phyloP scores from a whole-genome alignment of 1,140 invertebrate genomes.

The Philopotamus ludificatus region DNA sequence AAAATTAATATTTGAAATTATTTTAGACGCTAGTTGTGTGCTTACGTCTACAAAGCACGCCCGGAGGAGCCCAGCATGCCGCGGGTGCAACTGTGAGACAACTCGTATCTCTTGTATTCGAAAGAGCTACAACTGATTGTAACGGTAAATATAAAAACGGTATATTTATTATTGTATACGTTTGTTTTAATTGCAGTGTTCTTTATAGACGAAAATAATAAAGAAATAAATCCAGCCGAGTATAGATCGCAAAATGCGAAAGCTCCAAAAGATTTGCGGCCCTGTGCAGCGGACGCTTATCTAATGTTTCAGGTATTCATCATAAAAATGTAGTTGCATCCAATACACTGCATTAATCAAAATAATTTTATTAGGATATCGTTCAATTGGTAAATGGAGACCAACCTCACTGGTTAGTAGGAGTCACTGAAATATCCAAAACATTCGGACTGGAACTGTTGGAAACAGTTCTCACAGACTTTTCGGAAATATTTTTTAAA shows the following conservation, averaged over 20 bases:
- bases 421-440: constrained; percentile 95
- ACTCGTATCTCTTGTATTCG: constrained; percentile 94
- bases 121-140: constrained; percentile 66
- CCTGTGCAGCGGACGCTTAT: constrained; percentile 93
- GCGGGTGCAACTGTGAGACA: constrained; percentile 96
- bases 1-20: constrained; percentile 19
- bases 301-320: constrained; percentile 84
- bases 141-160: constrained; percentile 22
- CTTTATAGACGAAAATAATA: constrained; percentile 36
- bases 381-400: constrained; percentile 96
- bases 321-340: background rate
- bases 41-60: constrained; percentile 81
- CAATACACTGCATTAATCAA: too few relatives aligned
- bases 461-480: constrained; percentile 90
- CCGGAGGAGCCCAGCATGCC: constrained; percentile 81
- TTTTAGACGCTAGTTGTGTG: constrained; percentile 88
- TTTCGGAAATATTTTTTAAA: constrained; percentile 89
- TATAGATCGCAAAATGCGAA: constrained; percentile 73
- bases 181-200: constrained; percentile 3
- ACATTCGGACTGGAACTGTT: constrained; percentile 95
- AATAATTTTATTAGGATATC: constrained; percentile 72
- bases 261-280: constrained; percentile 77
- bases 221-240: constrained; percentile 74
- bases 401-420: constrained; percentile 90
- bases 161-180: background rate